phyloP scores from a whole-genome alignment of 2,797 vertebrate genomes.

The Takifugu rubripes region DNA sequence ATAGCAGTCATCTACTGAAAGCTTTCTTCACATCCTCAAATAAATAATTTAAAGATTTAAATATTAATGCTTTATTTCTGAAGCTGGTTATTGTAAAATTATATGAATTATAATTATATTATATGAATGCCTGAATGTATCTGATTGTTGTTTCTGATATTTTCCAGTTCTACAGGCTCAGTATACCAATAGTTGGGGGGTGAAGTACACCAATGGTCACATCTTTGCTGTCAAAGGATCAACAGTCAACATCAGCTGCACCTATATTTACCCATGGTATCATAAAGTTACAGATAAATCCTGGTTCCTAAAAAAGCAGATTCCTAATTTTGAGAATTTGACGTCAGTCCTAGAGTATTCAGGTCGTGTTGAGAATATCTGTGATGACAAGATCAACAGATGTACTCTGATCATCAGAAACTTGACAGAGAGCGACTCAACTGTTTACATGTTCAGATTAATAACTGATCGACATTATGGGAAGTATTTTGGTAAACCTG shows the following conservation, averaged over 20 bases:
- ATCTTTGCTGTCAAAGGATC: constrained; percentile 1
- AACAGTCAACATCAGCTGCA: neutral
- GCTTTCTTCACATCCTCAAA: too few species aligned
- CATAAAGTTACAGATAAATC: neutral
- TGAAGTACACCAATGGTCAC: neutral
- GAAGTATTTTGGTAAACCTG: neutral
- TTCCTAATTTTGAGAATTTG: too few species aligned
- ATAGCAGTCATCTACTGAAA: too few species aligned
- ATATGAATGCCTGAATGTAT: too few species aligned
- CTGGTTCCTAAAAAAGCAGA: neutral
- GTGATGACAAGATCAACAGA: neutral
- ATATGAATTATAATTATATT: too few species aligned
- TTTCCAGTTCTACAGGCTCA: too few species aligned
- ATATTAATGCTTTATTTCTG: too few species aligned
- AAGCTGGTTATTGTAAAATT: too few species aligned
- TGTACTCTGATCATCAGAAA: neutral
- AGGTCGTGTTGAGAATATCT: too few species aligned
- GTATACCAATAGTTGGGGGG: neutral
- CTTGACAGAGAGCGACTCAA: neutral
- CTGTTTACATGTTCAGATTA: neutral
- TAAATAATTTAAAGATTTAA: too few species aligned
- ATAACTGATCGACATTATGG: neutral
- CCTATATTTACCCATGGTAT: neutral
- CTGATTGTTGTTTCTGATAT: too few species aligned
- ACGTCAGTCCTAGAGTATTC: too few species aligned